Conservation (phyloP, 2,888 invertebrate species). For the Mamestra brassicae region DNA sequence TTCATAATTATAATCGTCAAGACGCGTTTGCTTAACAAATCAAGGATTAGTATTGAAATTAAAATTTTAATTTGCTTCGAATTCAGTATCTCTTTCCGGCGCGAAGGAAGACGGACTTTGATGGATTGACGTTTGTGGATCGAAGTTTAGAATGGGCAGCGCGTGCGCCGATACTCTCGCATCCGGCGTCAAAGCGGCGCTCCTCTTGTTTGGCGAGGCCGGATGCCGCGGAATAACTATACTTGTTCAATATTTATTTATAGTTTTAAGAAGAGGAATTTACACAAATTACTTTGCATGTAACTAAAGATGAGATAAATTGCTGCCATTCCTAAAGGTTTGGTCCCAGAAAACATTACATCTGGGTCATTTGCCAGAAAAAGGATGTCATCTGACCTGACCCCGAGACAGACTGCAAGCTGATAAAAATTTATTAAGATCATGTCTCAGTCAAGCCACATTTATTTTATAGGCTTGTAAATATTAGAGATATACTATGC, state of each 20-base stretch:
- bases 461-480: not conserved
- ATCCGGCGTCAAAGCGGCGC: slow-evolving; percentile 74
- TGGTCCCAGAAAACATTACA: not conserved
- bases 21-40: slow-evolving; percentile 39
- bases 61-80: slow-evolving; percentile 58
- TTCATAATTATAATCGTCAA: slow-evolving; percentile 40
- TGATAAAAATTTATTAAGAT: not conserved
- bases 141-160: slow-evolving; percentile 69
- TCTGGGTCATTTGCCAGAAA: not conserved
- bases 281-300: slow-evolving; percentile 3
- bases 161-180: slow-evolving; percentile 73
- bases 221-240: slow-evolving; percentile 74
- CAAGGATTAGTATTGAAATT: slow-evolving; percentile 49
- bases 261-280: slow-evolving; percentile 46
- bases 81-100: slow-evolving; percentile 72
- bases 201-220: slow-evolving; percentile 71
- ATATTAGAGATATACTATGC: too few species aligned
- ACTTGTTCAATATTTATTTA: slow-evolving; percentile 70
- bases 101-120: slow-evolving; percentile 72
- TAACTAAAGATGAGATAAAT: not conserved
- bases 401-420: not conserved
- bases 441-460: not conserved
- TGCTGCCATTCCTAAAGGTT: not conserved
- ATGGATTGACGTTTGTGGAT: slow-evolving; percentile 81
- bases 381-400: not conserved